Evolutionary conservation across 2,113 vertebrate genomes (phyloP).

Genomic region (Gopherus evgoodei): DNA sequence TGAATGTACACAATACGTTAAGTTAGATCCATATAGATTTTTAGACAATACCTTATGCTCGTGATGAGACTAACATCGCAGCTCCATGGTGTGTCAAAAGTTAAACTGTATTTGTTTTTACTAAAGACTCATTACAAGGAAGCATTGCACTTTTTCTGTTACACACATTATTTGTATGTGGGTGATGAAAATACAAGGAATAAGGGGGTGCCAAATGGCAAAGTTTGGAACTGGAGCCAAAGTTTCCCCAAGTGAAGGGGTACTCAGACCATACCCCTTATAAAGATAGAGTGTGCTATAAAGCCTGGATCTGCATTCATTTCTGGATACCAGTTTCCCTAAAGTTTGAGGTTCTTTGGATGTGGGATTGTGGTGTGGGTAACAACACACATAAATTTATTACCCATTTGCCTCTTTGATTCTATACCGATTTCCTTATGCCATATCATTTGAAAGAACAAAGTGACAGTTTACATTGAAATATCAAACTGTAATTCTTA

Average conservation of each 20-base stretch:
- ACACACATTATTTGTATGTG: neutral
- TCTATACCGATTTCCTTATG: neutral
- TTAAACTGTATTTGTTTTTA: constrained; percentile 14
- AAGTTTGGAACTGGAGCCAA: constrained; percentile 3
- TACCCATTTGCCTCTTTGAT: neutral
- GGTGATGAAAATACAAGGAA: neutral
- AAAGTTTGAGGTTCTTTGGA: accelerated
- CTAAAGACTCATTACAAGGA: neutral
- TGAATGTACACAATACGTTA: neutral
- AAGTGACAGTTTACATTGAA: constrained; percentile 10
- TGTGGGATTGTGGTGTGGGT: neutral
- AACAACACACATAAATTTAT: neutral
- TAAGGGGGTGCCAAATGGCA: neutral
- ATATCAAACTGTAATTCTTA: constrained; percentile 50
- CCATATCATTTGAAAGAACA: neutral
- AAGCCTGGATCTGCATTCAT: neutral
- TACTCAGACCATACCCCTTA: neutral
- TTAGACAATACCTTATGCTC: neutral
- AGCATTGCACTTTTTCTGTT: neutral
- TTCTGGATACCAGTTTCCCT: neutral
- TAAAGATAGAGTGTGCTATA: neutral
- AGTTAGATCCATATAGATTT: neutral
- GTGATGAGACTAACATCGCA: constrained; percentile 20
- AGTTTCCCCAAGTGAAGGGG: neutral
- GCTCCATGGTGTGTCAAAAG: constrained; percentile 15